Evolutionary conservation across 2,888 invertebrate species (phyloP).

Genomic region (Apamea sordens): DNA sequence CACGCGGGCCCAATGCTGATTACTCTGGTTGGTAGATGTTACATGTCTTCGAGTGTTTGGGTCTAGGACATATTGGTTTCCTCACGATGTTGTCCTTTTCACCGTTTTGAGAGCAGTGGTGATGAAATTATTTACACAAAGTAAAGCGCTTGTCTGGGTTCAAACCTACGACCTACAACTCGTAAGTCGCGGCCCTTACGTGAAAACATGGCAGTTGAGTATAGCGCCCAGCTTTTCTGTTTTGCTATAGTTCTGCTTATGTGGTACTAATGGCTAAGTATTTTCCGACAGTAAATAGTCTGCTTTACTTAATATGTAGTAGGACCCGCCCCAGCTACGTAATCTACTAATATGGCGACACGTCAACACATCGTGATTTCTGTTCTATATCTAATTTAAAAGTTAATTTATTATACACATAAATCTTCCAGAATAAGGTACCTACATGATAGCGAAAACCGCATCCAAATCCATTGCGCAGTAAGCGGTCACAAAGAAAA

Average conservation of each 20-base stretch:
- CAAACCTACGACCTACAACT: too few species aligned
- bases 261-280: neutral
- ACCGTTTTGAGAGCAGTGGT: too few species aligned
- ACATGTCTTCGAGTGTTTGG: too few species aligned
- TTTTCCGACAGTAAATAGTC: neutral
- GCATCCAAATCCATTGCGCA: neutral
- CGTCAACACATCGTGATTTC: neutral
- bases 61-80: too few species aligned
- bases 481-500: neutral
- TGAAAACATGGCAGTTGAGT: neutral
- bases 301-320: too few species aligned
- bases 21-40: too few species aligned
- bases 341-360: neutral
- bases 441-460: neutral
- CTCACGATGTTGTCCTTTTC: too few species aligned
- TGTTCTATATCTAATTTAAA: neutral
- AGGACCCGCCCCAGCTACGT: too few species aligned
- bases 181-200: too few species aligned
- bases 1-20: too few species aligned
- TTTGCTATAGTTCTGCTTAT: neutral
- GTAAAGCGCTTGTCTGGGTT: too few species aligned
- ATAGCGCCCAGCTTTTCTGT: conserved; percentile 3
- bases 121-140: too few species aligned
- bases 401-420: neutral
- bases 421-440: neutral